Evolutionary conservation across 2,888 invertebrate genomes (phyloP), one percentile per base, ranked within the genome.

Genomic region (Pyrgus malvae): DNA sequence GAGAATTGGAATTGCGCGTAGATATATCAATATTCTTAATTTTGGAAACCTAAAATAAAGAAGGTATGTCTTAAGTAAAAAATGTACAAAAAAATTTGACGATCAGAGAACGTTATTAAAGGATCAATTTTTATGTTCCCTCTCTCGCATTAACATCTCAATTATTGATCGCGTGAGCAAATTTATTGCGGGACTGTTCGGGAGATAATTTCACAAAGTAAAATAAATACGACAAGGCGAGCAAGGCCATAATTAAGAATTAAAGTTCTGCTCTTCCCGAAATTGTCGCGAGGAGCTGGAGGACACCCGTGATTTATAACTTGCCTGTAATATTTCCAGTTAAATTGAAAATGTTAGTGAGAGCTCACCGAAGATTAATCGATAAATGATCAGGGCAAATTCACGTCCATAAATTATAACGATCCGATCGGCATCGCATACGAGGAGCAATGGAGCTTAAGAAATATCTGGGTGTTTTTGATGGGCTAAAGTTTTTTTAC

Each of bases 181-280:
- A 80, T 80, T 80, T 82, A 83, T 79, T 70, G 67, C 73, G 58
- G 61, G 54, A 66, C 62, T 58, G 61, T 59, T 59, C 58, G 62
- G 53, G 61, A 72, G 72, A 83, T 78, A 79, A 79, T 76, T 83
- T 80, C 66, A 68, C 72, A 76, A 74, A 76, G 75, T 73, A 78
- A 80, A 83, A 84, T 83, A 80, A 85, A 80, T 78, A 81, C 74
- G 74, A 73, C 73, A 73, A 66, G 71, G 64, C 72, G 63, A 74
- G 73, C 74, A 72, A 74, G 70, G 66, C 76, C 75, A 83, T 84
- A 83, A 87, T 85, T 87, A 86, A 85, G 83, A 81, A 83, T 84
- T 83, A 82, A 82, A 84, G 65, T 71, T 74, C 51, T 48, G 72
- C 74, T 79, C 76, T 77, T 78, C 72, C 76, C 72, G 66, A 81